A percentile compares a stretch with the other conserved stretches of the same genome.
These are phyloP conservation scores for Herminia tarsipennalis DNA, from an alignment of 2,888 invertebrate genomes.

Conservation along the genomic window DNA sequence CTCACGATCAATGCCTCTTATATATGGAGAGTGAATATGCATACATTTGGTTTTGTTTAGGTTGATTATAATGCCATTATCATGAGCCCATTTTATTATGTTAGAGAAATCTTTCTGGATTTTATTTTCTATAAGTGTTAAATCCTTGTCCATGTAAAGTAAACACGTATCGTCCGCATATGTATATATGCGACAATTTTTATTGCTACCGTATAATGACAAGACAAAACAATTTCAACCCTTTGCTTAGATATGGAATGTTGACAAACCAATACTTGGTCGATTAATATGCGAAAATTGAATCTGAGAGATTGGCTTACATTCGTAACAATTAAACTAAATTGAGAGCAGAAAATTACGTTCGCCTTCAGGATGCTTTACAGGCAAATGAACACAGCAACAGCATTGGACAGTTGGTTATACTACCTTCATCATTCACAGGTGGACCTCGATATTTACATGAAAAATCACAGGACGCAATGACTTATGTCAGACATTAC, in stretches of 20 bases:
- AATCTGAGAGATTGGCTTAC: constrained; percentile 30
- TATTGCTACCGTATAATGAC: constrained; percentile 32
- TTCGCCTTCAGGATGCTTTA: constrained; percentile 29
- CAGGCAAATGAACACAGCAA: constrained; percentile 23
- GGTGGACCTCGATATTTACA: constrained; percentile 30
- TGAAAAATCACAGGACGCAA: constrained; percentile 26
- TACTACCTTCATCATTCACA: constrained; percentile 28
- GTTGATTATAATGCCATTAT: too few species aligned
- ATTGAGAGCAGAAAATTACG: constrained; percentile 27
- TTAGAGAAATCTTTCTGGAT: too few species aligned
- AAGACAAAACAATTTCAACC: constrained; percentile 28
- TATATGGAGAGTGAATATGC: too few species aligned
- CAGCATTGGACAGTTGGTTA: constrained; percentile 16
- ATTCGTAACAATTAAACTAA: constrained; percentile 28
- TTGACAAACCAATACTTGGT: too few species aligned
- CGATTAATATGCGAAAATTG: constrained; percentile 36
- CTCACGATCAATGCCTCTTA: too few species aligned
- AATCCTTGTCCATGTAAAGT: too few species aligned
- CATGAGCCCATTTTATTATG: too few species aligned
- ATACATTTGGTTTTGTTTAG: too few species aligned
- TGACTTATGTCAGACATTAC: constrained; percentile 27
- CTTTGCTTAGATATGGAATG: constrained; percentile 31
- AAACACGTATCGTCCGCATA: too few species aligned
- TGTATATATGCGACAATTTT: constrained; percentile 24
- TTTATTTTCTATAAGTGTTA: too few species aligned